Evolutionary conservation across 1,140 invertebrate genomes (phyloP).

Genomic region (Lethocerus indicus): DNA sequence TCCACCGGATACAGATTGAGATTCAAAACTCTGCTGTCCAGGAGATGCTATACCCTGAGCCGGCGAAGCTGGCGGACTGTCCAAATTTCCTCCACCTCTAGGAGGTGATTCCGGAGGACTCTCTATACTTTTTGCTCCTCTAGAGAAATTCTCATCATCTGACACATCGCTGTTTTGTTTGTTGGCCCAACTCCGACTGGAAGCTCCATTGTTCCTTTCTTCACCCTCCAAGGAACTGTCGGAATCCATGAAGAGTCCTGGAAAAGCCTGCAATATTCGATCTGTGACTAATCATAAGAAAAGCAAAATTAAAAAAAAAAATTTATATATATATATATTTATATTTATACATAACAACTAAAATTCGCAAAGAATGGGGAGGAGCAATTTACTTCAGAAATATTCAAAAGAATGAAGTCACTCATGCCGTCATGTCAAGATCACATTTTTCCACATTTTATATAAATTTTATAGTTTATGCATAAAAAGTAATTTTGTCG

Average conservation of each 20-base stretch:
- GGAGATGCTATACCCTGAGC: slow-evolving; percentile 9
- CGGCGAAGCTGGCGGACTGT: slow-evolving; percentile 16
- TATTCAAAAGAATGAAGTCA: no score
- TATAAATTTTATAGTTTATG: no score
- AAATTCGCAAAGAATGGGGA: no score
- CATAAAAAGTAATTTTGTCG: no score
- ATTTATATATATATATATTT: no score
- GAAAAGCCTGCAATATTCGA: no score
- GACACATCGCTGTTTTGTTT: slow-evolving; percentile 16
- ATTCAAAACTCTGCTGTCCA: background rate
- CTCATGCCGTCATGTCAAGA: no score
- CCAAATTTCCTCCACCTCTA: slow-evolving; percentile 14
- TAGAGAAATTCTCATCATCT: slow-evolving; percentile 17
- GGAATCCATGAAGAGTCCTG: slow-evolving; percentile 18
- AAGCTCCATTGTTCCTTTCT: background rate
- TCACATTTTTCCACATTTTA: no score
- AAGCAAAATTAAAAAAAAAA: no score
- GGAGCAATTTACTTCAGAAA: no score
- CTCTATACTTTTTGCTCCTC: slow-evolving; percentile 17
- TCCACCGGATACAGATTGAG: background rate
- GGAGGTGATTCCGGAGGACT: slow-evolving; percentile 16
- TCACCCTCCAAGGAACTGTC: slow-evolving; percentile 15
- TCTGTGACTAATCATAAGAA: no score
- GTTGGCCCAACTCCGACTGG: slow-evolving; percentile 7
- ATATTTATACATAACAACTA: no score